A percentile compares a stretch with the other conserved stretches of the same genome.
Conservation (phyloP, 2,797 vertebrate species). For the Lerista edwardsae region DNA sequence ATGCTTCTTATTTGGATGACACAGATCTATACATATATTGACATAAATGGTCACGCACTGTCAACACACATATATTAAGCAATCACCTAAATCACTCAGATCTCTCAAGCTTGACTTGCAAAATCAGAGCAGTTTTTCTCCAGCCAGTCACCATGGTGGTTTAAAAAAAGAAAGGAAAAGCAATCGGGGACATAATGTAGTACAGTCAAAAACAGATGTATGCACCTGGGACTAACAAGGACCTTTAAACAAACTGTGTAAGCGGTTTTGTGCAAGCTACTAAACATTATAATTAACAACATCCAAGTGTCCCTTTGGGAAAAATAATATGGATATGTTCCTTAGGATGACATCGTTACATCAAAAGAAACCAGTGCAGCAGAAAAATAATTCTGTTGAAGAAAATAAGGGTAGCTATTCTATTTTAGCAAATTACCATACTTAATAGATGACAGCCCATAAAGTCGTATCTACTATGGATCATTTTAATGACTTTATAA, state of each 20-base stretch:
- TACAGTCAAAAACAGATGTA: slow-evolving; percentile 51
- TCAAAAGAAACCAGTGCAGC: slow-evolving; percentile 38
- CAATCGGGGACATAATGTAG: slow-evolving; percentile 52
- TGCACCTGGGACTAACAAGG: slow-evolving; percentile 37
- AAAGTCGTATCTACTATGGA: not conserved
- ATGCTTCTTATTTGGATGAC: slow-evolving; percentile 72
- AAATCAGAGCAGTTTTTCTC: slow-evolving; percentile 68
- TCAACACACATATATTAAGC: slow-evolving; percentile 69
- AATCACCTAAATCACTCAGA: slow-evolving; percentile 68
- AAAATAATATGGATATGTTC: slow-evolving; percentile 40
- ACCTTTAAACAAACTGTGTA: slow-evolving; percentile 39
- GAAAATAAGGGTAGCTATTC: slow-evolving; percentile 49
- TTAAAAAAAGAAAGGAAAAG: slow-evolving; percentile 44
- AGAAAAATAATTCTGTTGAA: slow-evolving; percentile 28
- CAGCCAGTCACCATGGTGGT: slow-evolving; percentile 51
- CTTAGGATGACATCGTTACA: slow-evolving; percentile 30
- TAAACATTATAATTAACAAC: slow-evolving; percentile 42
- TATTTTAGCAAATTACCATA: not conserved
- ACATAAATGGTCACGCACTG: slow-evolving; percentile 69
- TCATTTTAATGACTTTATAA: not conserved
- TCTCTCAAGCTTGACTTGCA: slow-evolving; percentile 67
- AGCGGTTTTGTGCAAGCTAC: slow-evolving; percentile 48
- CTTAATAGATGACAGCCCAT: not conserved
- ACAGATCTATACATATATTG: slow-evolving; percentile 70
- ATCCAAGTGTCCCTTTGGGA: slow-evolving; percentile 32